These are phyloP conservation scores for Papilio demoleus DNA, from an alignment of 2,888 invertebrate species.

Conservation along the genomic window DNA sequence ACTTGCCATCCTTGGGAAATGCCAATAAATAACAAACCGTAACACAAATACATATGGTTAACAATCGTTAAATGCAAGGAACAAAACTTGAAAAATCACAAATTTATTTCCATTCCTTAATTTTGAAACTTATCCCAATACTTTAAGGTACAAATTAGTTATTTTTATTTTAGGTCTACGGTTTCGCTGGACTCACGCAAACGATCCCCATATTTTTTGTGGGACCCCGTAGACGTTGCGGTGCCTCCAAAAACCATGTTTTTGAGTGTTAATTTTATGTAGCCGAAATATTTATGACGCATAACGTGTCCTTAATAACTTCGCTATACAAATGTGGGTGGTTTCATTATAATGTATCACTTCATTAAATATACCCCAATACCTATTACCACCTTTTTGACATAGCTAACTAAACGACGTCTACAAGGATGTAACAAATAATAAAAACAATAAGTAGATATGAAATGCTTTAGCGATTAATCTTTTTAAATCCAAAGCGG, in stretches of 20 bases:
- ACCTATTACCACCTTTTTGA: constrained; percentile 46
- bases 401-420: background rate
- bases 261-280: constrained; percentile 83
- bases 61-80: constrained; percentile 58
- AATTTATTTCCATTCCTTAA: background rate
- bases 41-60: constrained; percentile 66
- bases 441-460: background rate
- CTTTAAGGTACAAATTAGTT: constrained; percentile 42
- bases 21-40: constrained; percentile 68
- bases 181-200: constrained; percentile 64
- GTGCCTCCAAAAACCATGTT: constrained; percentile 81
- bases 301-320: constrained; percentile 80
- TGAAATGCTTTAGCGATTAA: background rate
- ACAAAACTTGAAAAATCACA: constrained; percentile 47
- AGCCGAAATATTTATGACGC: constrained; percentile 83
- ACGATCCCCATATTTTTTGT: constrained; percentile 78
- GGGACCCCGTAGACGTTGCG: constrained; percentile 76
- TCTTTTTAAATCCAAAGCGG: background rate
- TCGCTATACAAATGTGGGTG: constrained; percentile 82
- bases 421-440: background rate
- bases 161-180: constrained; percentile 50
- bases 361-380: constrained; percentile 64
- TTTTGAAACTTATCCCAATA: constrained; percentile 52
- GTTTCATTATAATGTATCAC: constrained; percentile 76
- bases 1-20: constrained; percentile 56